Percentiles rank a stretch among this genome's conserved stretches.
phyloP scores from a whole-genome alignment of 2,797 vertebrate genomes.

The Siniperca scherzeri region DNA sequence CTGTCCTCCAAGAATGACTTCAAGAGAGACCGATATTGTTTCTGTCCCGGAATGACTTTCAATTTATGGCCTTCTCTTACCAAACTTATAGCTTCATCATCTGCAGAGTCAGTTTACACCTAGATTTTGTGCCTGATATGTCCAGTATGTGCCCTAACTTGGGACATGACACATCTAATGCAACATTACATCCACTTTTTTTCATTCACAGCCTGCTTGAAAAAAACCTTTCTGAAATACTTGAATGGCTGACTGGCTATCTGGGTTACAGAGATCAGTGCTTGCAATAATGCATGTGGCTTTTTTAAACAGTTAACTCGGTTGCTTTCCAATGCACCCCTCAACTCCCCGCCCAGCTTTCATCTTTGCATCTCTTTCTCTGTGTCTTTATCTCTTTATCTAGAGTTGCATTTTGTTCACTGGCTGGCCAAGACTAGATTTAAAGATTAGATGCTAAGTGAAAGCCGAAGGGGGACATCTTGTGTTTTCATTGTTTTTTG shows the following conservation, averaged over 20 bases:
- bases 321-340: constrained; percentile 69
- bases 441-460: constrained; percentile 79
- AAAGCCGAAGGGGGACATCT: constrained; percentile 68
- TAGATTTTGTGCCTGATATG: constrained; percentile 9
- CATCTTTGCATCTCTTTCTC: neutral
- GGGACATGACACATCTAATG: neutral
- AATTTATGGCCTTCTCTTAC: constrained; percentile 38
- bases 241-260: constrained; percentile 32
- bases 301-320: constrained; percentile 79
- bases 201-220: neutral
- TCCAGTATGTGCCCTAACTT: neutral
- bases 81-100: constrained; percentile 30
- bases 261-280: constrained; percentile 63
- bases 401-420: constrained; percentile 71
- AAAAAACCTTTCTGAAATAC: neutral
- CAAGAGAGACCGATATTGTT: constrained; percentile 66
- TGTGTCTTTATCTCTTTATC: constrained; percentile 47
- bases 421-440: constrained; percentile 67
- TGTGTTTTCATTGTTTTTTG: constrained; percentile 53
- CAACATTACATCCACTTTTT: neutral
- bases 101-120: constrained; percentile 45
- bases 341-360: constrained; percentile 6
- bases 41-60: constrained; percentile 73
- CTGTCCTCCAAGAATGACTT: constrained; percentile 56
- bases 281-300: constrained; percentile 69